phyloP scores from a whole-genome alignment of 1,140 invertebrate genomes.

The Hycleus phaleratus region DNA sequence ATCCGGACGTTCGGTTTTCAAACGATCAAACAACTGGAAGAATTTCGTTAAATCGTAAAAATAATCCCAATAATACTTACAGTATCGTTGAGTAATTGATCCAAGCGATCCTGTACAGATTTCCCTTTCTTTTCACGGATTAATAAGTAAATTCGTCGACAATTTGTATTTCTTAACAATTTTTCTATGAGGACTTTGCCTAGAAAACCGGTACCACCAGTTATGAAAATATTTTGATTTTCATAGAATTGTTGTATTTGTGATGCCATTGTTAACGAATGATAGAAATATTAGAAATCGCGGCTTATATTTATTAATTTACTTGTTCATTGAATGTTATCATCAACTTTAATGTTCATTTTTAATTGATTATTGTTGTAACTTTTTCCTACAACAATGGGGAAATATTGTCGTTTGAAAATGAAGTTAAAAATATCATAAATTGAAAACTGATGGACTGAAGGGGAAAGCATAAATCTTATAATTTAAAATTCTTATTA shows the following conservation, averaged over 20 bases:
- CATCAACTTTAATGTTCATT: too few relatives aligned
- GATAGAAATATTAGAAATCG: too few relatives aligned
- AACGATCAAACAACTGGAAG: constrained; percentile 7
- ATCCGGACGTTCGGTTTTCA: constrained; percentile 24
- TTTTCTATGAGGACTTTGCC: constrained; percentile 73
- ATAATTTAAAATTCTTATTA: too few relatives aligned
- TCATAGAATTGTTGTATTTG: constrained; percentile 44
- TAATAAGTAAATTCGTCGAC: constrained; percentile 65
- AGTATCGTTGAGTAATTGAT: constrained; percentile 52
- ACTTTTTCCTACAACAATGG: too few relatives aligned
- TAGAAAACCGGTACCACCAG: constrained; percentile 62
- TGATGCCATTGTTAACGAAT: background rate
- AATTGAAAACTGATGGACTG: too few relatives aligned
- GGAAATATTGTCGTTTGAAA: too few relatives aligned
- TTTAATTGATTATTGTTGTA: too few relatives aligned
- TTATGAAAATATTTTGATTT: constrained; percentile 52
- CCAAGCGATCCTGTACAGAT: constrained; percentile 51
- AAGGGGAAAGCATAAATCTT: too few relatives aligned
- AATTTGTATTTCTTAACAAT: constrained; percentile 58
- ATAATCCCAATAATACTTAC: constrained; percentile 38
- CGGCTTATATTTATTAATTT: too few relatives aligned
- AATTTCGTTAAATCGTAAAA: background rate
- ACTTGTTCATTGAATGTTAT: too few relatives aligned
- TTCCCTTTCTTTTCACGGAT: constrained; percentile 69
- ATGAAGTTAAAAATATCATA: too few relatives aligned